These are phyloP conservation scores for Phrynosoma blainvillii DNA, from an alignment of 2,113 vertebrate genomes.

Conservation along the genomic window DNA sequence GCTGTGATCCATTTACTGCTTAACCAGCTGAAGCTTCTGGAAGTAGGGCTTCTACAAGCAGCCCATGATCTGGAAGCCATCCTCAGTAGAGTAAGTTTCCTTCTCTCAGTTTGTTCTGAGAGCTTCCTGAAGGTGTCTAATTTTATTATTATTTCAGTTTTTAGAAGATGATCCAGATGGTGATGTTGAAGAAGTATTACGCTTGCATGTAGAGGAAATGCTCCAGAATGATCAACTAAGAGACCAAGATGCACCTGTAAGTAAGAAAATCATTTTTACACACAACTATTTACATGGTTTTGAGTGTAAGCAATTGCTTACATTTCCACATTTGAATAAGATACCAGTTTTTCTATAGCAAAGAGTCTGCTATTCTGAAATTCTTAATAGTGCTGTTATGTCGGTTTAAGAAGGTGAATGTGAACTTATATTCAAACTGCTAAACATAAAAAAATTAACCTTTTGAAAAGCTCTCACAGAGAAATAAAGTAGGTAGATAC, in stretches of 20 bases:
- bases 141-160: slow-evolving; percentile 72
- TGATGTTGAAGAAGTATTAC: slow-evolving; percentile 83
- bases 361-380: neutral
- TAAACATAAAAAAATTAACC: neutral
- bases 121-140: fast-evolving
- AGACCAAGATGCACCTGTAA: slow-evolving; percentile 67
- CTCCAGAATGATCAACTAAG: slow-evolving; percentile 66
- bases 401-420: neutral
- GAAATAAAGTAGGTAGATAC: neutral
- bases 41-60: slow-evolving; percentile 84
- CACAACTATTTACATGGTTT: neutral
- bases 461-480: neutral
- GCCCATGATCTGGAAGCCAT: slow-evolving; percentile 84
- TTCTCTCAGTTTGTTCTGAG: neutral
- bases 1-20: slow-evolving; percentile 86
- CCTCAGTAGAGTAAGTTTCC: slow-evolving; percentile 81
- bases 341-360: neutral
- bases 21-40: slow-evolving; percentile 86
- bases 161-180: slow-evolving; percentile 81
- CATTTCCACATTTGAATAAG: neutral
- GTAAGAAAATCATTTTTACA: slow-evolving; percentile 40
- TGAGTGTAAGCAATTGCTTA: neutral
- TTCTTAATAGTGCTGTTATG: neutral
- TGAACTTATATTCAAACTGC: neutral
- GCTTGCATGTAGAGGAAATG: slow-evolving; percentile 71